Base-by-base conservation (phyloP, 2,888 invertebrate species). In the Drosophila infuscata region DNA sequence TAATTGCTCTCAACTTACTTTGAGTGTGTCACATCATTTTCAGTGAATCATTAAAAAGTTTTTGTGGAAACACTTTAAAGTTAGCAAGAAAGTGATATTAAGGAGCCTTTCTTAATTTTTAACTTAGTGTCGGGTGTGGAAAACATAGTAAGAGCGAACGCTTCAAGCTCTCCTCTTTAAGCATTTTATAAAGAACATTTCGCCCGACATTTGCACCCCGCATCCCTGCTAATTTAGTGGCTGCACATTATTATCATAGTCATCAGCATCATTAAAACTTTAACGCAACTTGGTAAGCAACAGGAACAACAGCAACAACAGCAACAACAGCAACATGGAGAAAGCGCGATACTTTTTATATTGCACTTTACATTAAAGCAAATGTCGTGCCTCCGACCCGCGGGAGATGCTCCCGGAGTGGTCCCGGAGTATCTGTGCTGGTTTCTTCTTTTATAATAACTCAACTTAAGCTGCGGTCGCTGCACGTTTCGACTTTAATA, bases 191-290 rank as follows among this genome's bases (percentile, higher is more conserved):
- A 65, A 58, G 64, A 63, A 49, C 69, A 63, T 53, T 64, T 54
- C 48, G 29, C 54, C 54, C 56, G 46, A 51, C 74, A 52, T 57
- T 60, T 66, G 43, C 62, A 29, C 70, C 63, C 58, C 81, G 49
- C 82, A 54, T 60, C 63, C 49, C 82, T 72, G 88, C 88, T 89
- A 90, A 87, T 87, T 87, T 89, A 89, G 89, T 90, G 89, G 88
- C 84, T 82, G 76, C 89, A 80, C 90, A 88, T 82, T 90, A 90
- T 88, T 90, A 88, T 88, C 91, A 82, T 84, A 85, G 90, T 88
- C 91, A 88, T 91, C 88, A 89, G 88, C 91, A 91, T 88, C 88
- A 88, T 88, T 88, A 88, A 88, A 88, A 88, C 81, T 88, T 88
- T 85, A 79, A 89, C 79, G 87, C 79, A 90, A 86, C 70, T 90